Percentiles rank a stretch among this genome's conserved stretches.
Evolutionary conservation across 2,888 invertebrate genomes (phyloP).

Genomic region (Macrosiphum euphorbiae): DNA sequence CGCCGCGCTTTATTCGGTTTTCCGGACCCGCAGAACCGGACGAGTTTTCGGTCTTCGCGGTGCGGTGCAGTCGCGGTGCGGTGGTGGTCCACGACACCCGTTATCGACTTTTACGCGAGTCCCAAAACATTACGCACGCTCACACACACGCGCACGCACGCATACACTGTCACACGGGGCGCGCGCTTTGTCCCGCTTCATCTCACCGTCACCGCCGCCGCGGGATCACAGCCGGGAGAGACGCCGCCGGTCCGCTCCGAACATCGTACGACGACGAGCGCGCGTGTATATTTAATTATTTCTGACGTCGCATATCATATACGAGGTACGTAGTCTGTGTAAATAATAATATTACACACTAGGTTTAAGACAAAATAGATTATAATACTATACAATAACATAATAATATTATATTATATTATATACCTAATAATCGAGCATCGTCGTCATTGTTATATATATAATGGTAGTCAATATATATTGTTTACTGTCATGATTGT

Average conservation of each 20-base stretch:
- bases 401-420: background rate
- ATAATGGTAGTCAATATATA: too few relatives aligned
- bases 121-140: background rate
- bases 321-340: background rate
- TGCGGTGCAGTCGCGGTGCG: slow-evolving; percentile 53
- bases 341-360: background rate
- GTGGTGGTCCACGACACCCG: slow-evolving; percentile 46
- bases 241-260: background rate
- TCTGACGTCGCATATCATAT: background rate
- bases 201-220: background rate
- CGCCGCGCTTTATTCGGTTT: slow-evolving; percentile 30
- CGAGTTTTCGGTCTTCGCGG: background rate
- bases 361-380: background rate
- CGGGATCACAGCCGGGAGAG: background rate
- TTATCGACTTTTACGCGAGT: slow-evolving; percentile 54
- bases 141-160: background rate
- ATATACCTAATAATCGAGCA: background rate
- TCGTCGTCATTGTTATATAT: background rate
- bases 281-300: background rate
- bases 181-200: background rate
- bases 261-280: background rate
- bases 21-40: slow-evolving; percentile 5
- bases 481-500: background rate
- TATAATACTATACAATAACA: background rate
- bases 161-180: background rate